Percentiles rank a stretch among this genome's conserved stretches.
phyloP scores from a whole-genome alignment of 2,113 vertebrate genomes.

The Rhipidura dahli region DNA sequence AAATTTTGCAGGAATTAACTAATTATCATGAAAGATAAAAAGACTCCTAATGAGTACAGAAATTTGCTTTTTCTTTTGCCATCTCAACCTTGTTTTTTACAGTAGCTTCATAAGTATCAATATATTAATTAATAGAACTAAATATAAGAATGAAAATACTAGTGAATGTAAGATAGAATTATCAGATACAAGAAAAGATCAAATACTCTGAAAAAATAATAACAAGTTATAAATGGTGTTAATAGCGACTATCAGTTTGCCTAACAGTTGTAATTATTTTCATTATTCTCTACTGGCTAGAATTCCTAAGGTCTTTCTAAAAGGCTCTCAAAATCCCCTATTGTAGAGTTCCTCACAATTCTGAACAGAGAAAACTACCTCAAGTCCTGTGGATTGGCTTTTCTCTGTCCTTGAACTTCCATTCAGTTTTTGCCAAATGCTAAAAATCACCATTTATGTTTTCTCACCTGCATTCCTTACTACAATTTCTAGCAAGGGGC shows the following conservation, averaged over 20 bases:
- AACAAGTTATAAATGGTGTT: not conserved
- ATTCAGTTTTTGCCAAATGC: not conserved
- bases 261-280: not conserved
- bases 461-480: not conserved
- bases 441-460: not conserved
- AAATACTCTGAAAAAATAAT: not conserved
- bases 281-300: not conserved
- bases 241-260: not conserved
- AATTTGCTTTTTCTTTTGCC: not conserved
- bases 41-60: not conserved
- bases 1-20: not conserved
- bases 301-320: not conserved
- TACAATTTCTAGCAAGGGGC: not conserved
- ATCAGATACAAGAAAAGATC: not conserved
- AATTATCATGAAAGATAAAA: not conserved
- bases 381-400: not conserved
- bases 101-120: not conserved
- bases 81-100: not conserved
- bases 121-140: not conserved
- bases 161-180: not conserved
- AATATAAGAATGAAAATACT: not conserved
- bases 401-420: not conserved
- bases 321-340: not conserved
- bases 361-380: not conserved
- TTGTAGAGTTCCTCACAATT: not conserved